These are phyloP conservation scores for Peromyscus maniculatus DNA, from an alignment of 2,113 vertebrate species.

Conservation along the genomic window DNA sequence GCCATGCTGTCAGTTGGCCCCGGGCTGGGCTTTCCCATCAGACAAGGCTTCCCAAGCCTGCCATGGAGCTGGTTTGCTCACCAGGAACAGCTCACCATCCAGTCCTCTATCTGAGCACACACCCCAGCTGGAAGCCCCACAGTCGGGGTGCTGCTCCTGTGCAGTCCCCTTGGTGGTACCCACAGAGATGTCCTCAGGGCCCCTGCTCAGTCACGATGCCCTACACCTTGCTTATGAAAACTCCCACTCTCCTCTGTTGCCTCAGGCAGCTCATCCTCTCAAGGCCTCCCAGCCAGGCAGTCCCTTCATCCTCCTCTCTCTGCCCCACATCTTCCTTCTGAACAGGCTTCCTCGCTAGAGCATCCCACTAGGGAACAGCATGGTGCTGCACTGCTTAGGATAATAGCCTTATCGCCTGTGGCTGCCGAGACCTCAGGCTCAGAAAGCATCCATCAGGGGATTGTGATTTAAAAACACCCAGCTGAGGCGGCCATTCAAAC, in stretches of 20 bases:
- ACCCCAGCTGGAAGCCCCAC: neutral
- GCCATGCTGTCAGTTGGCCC: neutral
- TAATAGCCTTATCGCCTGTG: neutral
- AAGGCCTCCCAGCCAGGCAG: neutral
- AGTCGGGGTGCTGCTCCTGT: rapidly evolving
- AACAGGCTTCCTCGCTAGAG: neutral
- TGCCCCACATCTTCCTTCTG: rapidly evolving
- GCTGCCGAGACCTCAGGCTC: neutral
- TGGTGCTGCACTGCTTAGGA: rapidly evolving
- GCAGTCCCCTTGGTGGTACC: neutral
- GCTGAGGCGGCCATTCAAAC: neutral
- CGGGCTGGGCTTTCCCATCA: neutral
- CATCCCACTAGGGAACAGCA: neutral
- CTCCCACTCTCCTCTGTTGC: neutral
- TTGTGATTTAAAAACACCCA: neutral
- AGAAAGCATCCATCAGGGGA: neutral
- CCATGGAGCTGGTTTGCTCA: neutral
- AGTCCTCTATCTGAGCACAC: neutral
- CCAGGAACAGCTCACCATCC: neutral
- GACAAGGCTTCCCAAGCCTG: neutral
- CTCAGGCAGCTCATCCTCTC: too few species aligned
- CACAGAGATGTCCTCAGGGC: neutral
- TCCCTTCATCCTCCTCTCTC: neutral
- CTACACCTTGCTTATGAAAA: neutral
- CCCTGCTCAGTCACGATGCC: neutral